Evolutionary conservation across 2,113 vertebrate genomes (phyloP), one percentile per base, ranked within the genome.

Genomic region (Chiloscyllium plagiosum): DNA sequence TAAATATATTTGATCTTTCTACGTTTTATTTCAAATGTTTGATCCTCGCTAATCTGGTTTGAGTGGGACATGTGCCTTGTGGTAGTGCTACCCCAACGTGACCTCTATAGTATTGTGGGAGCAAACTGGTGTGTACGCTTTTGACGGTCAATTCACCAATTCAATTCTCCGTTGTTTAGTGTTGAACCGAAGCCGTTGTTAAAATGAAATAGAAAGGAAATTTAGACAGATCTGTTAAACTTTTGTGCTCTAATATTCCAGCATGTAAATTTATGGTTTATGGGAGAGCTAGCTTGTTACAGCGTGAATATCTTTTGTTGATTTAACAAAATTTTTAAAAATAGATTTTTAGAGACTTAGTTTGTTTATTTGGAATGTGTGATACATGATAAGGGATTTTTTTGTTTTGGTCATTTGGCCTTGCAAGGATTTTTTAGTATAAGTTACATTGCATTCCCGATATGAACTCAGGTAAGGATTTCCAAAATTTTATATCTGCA

Each of bases 1-100:
- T 68, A 68, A 93, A 93, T 66, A 93, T 19, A 93, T 66, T 5
- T 95, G 94, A 95, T 50, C 3, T 33, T 95, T 95, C 72, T 76
- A 95, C 72, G 69, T 76, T 17, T 72, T 76, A 47, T 70, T 29
- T 95, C 47, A 95, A 95, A 29, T 19, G 20, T 50, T 29, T 72
- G 42, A 95, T 50, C 69, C 69, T 33, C 17, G 2, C 66, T 29
- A 61, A 52, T 90, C 94, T 47, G 13, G 22, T 95, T 10, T 50
- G 47, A 50, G 22, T 95, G 42, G 24, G 10, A 24, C 47, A 52
- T 69, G 66, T 61, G 42, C 68, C 42, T 47, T 47, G 26, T 69
- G 65, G n/a, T 37, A 22, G 37, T 10, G 33, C 4, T 47, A 42
- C 22, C 24, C 10, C 37, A 70, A 33, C 3, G 2, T 52, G 7